Percentiles rank a stretch among this genome's conserved stretches.
Conservation (phyloP, 2,888 invertebrate species). For the Drosophila yooni region DNA sequence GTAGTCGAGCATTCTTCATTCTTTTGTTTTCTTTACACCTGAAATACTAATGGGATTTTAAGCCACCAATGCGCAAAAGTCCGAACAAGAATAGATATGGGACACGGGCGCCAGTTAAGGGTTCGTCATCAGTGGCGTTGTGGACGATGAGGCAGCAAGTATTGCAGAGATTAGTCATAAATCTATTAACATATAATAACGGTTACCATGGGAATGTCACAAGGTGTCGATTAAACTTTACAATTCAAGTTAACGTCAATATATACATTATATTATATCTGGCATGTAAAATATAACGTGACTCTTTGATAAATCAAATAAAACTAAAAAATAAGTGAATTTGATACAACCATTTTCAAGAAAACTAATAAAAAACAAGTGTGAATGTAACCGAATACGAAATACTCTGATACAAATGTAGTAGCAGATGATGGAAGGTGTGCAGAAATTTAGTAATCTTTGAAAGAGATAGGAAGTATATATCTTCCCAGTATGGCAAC, state of each 20-base stretch:
- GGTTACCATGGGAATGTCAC: conserved; percentile 5
- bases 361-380: background rate
- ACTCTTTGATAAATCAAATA: background rate
- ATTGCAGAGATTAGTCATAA: conserved; percentile 7
- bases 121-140: conserved; percentile 2
- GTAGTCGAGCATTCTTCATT: background rate
- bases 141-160: conserved; percentile 21
- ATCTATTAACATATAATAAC: background rate
- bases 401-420: no score
- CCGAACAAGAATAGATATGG: background rate
- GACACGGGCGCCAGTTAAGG: no score
- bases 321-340: background rate
- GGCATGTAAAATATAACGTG: background rate
- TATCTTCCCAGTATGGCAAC: background rate
- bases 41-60: conserved; percentile 38
- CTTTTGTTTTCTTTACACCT: conserved; percentile 16
- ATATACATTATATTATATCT: background rate
- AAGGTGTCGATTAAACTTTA: background rate
- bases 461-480: background rate
- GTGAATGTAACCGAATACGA: no score
- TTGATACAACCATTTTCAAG: background rate
- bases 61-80: conserved; percentile 22
- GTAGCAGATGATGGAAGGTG: no score
- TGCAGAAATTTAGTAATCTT: background rate
- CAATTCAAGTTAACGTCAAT: background rate